phyloP scores from a whole-genome alignment of 2,888 invertebrate genomes.

The Eupsilia transversa region DNA sequence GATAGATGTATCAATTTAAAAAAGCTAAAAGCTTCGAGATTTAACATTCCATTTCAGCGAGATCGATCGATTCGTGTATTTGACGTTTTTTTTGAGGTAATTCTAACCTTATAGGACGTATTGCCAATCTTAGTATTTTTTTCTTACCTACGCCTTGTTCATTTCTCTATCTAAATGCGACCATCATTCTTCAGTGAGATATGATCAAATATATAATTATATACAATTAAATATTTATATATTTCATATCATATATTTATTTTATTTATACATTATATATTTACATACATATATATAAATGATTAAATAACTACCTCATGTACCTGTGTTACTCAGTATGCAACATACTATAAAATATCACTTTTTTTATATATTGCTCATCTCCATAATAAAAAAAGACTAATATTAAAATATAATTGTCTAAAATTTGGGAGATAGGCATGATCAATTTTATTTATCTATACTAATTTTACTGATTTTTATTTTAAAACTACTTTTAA shows the following conservation, averaged over 20 bases:
- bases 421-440: neutral
- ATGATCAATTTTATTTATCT: neutral
- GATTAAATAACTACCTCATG: neutral
- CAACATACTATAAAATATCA: conserved; percentile 32
- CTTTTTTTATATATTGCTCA: neutral
- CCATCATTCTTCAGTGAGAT: neutral
- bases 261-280: conserved; percentile 9
- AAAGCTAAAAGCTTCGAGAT: conserved; percentile 1
- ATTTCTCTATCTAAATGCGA: neutral
- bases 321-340: conserved; percentile 34
- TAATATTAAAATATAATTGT: neutral
- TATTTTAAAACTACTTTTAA: neutral
- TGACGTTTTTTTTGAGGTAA: conserved; percentile 2
- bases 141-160: neutral
- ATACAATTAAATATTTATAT: conserved; percentile 3
- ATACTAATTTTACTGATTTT: neutral
- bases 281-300: conserved; percentile 1
- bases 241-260: neutral
- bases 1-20: conserved; percentile 1
- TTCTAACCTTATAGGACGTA: neutral
- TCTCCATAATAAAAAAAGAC: neutral
- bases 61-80: neutral
- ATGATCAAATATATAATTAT: conserved; percentile 18
- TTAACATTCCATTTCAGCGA: neutral
- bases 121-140: neutral